A percentile compares a stretch with the other conserved stretches of the same genome.
Evolutionary conservation across 2,113 vertebrate genomes (phyloP).

Genomic region (Cisticola juncidis): DNA sequence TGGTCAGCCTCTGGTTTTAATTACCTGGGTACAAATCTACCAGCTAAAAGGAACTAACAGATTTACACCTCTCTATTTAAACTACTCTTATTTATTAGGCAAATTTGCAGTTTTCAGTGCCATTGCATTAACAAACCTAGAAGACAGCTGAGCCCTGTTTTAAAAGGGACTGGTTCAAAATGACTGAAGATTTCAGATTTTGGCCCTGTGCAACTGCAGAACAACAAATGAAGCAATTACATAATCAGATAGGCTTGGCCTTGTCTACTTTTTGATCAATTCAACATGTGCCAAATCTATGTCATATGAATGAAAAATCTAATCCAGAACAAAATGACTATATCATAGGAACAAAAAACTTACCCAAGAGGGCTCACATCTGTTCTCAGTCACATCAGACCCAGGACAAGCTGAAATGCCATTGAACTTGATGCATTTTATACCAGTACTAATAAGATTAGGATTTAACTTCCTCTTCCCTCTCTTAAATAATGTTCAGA

Average conservation of each 20-base stretch:
- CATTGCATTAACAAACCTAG: neutral
- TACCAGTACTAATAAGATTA: slow-evolving; percentile 26
- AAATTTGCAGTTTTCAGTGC: neutral
- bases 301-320: slow-evolving; percentile 7
- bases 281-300: neutral
- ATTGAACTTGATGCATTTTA: neutral
- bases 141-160: neutral
- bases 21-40: neutral
- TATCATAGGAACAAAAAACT: neutral
- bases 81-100: neutral
- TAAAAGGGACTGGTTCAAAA: neutral
- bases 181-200: neutral
- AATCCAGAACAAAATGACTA: neutral
- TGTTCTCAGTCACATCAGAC: slow-evolving; percentile 23
- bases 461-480: neutral
- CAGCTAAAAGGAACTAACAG: neutral
- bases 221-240: neutral
- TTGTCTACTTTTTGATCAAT: neutral
- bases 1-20: neutral
- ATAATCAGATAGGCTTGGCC: neutral
- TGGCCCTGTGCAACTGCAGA: neutral
- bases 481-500: neutral
- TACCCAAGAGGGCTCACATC: neutral
- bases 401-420: neutral
- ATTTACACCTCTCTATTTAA: neutral